Conservation (phyloP, 2,888 invertebrate genomes). For the Drosophila lutescens region DNA sequence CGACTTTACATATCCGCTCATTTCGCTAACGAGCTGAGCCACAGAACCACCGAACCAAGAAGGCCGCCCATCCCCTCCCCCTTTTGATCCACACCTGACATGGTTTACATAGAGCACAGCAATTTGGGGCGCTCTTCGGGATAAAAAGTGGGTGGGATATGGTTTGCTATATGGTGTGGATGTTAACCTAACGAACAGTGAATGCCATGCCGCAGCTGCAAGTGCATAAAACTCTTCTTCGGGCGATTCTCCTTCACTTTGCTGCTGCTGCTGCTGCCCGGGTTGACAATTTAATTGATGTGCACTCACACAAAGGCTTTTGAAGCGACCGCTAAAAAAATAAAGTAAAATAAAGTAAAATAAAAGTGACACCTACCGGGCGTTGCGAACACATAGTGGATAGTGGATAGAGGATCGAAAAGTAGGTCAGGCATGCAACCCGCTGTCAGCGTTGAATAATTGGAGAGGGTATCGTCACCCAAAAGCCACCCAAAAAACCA, state of each 20-base stretch:
- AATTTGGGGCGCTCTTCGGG: conserved; percentile 58
- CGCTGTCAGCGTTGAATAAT: conserved; percentile 72
- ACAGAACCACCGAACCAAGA: conserved; percentile 34
- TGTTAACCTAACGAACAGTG: conserved; percentile 67
- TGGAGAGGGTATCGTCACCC: conserved; percentile 48
- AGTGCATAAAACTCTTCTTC: conserved; percentile 39
- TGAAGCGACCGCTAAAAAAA: conserved; percentile 69
- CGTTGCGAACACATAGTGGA: conserved; percentile 26
- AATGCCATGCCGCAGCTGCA: conserved; percentile 46
- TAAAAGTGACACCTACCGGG: conserved; percentile 62
- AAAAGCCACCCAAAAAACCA: conserved; percentile 2
- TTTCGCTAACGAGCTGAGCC: conserved; percentile 63
- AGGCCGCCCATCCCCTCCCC: not conserved
- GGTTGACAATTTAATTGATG: conserved; percentile 74
- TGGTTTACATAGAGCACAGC: conserved; percentile 51
- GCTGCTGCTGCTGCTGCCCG: conserved; percentile 10
- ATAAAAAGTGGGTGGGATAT: conserved; percentile 1
- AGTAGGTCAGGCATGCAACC: conserved; percentile 77
- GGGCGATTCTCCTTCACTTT: conserved; percentile 25
- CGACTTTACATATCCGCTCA: conserved; percentile 48
- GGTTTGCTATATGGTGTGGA: conserved; percentile 1
- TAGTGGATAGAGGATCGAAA: conserved; percentile 40
- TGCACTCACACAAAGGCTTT: conserved; percentile 69
- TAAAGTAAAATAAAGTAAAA: conserved; percentile 47
- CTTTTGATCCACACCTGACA: conserved; percentile 56